Base-by-base conservation (phyloP, 2,797 vertebrate species). In the Bradypodion ventrale region DNA sequence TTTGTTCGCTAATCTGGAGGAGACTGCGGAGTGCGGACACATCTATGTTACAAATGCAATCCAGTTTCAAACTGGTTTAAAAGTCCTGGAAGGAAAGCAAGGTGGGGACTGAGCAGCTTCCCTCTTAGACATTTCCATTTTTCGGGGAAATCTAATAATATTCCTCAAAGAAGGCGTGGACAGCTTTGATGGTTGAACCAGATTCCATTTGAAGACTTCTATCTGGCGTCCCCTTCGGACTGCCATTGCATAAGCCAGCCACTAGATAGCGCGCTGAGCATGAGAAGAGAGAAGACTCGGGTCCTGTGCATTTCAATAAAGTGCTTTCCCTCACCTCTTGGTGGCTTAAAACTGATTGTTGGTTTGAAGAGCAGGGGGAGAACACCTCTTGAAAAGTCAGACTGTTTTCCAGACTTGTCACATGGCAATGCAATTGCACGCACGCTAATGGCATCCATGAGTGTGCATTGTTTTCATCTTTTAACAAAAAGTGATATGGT, bases 191-290 rank as follows among this genome's bases (percentile, higher is more conserved):
- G n/a, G 63, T 44, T n/a, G 46, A 79, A 63, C 40, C 25, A 83
- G 63, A 52, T 60, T 44, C 23, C 27, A 40, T 75, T 59, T 59
- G 56, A 62, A 35, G 56, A 27, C 19, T 79, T 80, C 74, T 7
- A 23, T 66, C 60, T 60, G 21, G 52, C 52, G 42, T 46, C n/a
- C 42, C 40, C 2, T 65, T 19, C 15, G n/a, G 65, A 7, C 0
- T 25, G 42, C 42, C 60, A 27, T 40, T 76, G 27, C 73, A 70
- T 10, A 37, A 15, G 10, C 35, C 15, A 27, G 32, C 79, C 84
- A 32, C 73, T 62, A 72, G 84, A 80, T 82, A 73, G 73, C 56
- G 44, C 27, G 25, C 79, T 63, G 27, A 82, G 32, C 74, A 62
- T 10, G 35, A 63, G 32, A 16, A 35, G 19, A 32, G 7, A 8